Conservation (phyloP, 2,113 vertebrate species). For the Phylloscopus trochiloides region DNA sequence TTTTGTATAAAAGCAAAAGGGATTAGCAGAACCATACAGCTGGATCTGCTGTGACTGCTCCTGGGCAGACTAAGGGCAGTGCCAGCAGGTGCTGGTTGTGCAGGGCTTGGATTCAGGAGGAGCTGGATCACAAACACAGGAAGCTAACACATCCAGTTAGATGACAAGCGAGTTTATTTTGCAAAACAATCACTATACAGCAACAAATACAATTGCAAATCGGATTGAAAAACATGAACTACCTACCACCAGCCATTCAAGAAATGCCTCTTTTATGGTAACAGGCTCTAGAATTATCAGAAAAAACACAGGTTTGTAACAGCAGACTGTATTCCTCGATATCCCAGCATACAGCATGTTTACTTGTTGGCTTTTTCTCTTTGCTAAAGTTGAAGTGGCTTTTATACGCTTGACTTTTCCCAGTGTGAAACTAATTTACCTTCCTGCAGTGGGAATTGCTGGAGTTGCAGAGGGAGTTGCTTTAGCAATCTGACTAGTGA, state of each 20-base stretch:
- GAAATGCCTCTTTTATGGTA: conserved; percentile 80
- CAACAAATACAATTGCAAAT: conserved; percentile 89
- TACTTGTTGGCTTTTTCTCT: conserved; percentile 69
- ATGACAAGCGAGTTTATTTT: conserved; percentile 88
- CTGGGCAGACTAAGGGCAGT: neutral
- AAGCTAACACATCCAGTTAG: neutral
- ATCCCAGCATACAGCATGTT: conserved; percentile 71
- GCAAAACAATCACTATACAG: conserved; percentile 91
- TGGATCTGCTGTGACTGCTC: neutral
- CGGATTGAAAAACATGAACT: conserved; percentile 87
- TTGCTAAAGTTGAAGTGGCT: conserved; percentile 85
- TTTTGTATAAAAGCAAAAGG: neutral
- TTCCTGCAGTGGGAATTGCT: conserved; percentile 60
- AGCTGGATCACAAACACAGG: neutral
- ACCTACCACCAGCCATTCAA: conserved; percentile 86
- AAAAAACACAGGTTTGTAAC: conserved; percentile 76
- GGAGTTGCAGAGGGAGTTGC: conserved; percentile 46
- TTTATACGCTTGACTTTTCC: conserved; percentile 36
- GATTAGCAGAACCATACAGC: neutral
- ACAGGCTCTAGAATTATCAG: conserved; percentile 80
- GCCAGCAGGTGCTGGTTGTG: fast-evolving
- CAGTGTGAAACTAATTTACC: conserved; percentile 35
- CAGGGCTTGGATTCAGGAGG: neutral
- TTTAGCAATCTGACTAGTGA: neutral
- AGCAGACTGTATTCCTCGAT: conserved; percentile 67